phyloP scores from a whole-genome alignment of 2,888 invertebrate genomes.

The Temnothorax unifasciatus region DNA sequence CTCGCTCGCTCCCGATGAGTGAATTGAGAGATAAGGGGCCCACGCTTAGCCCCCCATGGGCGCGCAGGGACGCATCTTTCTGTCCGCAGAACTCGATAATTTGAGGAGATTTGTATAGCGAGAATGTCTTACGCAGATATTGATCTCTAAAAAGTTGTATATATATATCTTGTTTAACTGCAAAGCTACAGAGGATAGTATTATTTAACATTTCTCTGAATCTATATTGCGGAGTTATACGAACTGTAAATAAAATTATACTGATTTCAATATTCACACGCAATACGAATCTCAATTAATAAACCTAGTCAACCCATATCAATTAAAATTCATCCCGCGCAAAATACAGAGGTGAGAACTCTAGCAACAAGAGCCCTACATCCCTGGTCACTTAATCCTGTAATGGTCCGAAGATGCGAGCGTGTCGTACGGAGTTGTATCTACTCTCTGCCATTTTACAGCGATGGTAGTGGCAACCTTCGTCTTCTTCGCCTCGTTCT shows the following conservation, averaged over 20 bases:
- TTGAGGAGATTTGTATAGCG: neutral
- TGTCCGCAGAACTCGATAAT: neutral
- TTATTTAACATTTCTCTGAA: neutral
- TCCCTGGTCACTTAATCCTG: conserved; percentile 81
- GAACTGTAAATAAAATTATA: neutral
- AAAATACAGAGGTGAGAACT: neutral
- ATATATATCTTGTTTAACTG: neutral
- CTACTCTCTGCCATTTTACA: conserved; percentile 68
- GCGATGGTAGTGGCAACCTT: neutral
- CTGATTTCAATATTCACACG: conserved; percentile 1
- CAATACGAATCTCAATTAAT: neutral
- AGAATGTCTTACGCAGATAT: neutral
- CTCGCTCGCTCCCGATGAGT: conserved; percentile 76
- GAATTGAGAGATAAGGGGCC: conserved; percentile 85
- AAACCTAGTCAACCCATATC: neutral
- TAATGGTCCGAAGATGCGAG: conserved; percentile 78
- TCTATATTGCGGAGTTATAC: neutral
- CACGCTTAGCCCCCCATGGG: conserved; percentile 78
- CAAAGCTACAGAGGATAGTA: neutral
- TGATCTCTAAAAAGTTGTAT: neutral
- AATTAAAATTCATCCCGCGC: conserved; percentile 13
- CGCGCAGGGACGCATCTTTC: conserved; percentile 74
- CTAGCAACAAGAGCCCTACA: conserved; percentile 54
- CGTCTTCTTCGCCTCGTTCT: conserved; percentile 54
- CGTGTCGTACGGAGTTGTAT: conserved; percentile 81